Percentiles rank a stretch among this genome's conserved stretches.
Conservation (phyloP, 2,888 invertebrate species). For the Drosophila ezoana region DNA sequence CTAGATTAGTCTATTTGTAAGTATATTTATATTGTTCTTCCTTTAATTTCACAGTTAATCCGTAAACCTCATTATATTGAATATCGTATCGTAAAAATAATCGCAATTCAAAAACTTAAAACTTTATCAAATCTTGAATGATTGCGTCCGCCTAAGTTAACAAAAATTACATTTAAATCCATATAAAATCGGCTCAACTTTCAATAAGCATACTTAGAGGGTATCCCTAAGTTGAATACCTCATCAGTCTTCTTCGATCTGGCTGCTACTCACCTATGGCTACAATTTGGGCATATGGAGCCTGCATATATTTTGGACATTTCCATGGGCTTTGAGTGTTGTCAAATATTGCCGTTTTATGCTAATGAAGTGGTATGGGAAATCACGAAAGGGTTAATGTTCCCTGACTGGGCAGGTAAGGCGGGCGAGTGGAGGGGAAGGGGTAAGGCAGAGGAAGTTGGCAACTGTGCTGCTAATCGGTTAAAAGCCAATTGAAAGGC, state of each 20-base stretch:
- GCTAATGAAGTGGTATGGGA: conserved; percentile 61
- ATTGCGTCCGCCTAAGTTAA: too few relatives aligned
- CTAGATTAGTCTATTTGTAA: too few relatives aligned
- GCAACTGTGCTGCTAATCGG: conserved; percentile 63
- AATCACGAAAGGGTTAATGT: conserved; percentile 61
- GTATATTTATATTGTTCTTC: too few relatives aligned
- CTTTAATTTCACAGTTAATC: too few relatives aligned
- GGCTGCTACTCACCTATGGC: not conserved
- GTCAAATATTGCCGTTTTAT: conserved; percentile 70
- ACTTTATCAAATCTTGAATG: too few relatives aligned
- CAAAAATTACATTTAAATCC: too few relatives aligned
- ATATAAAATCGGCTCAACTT: not conserved
- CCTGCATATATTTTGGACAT: conserved; percentile 28
- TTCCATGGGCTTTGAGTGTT: conserved; percentile 38
- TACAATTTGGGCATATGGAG: conserved; percentile 24
- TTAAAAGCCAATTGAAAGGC: conserved; percentile 77
- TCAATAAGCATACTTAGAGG: conserved; percentile 4
- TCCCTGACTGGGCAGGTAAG: conserved; percentile 3
- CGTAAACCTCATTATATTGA: too few relatives aligned
- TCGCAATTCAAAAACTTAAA: too few relatives aligned
- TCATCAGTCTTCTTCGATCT: not conserved
- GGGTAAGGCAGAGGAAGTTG: not conserved
- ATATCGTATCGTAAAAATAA: too few relatives aligned
- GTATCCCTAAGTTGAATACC: conserved; percentile 3
- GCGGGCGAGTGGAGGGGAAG: not conserved